Base-by-base conservation (phyloP, 2,113 vertebrate species). In the Actinemys pallida region DNA sequence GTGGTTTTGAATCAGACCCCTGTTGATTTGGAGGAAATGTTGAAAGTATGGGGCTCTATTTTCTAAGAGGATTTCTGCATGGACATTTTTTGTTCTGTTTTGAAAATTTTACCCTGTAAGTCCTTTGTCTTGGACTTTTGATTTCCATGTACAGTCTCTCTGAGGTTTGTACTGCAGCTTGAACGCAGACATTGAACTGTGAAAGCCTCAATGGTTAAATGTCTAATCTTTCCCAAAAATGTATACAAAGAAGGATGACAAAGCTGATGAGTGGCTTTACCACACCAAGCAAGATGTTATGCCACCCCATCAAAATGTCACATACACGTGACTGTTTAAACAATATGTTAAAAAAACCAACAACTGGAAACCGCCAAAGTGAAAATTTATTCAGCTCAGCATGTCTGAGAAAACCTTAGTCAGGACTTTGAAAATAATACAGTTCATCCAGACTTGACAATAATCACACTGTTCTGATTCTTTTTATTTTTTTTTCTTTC, bases 371-470 rank as follows among this genome's bases (percentile, higher is more conserved):
- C 7, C 29, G 10, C 3, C n/a, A 24, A 83, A 59, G 3, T 72
- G 11, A 87, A 75, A 35, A 72, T 31, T 88, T 4, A 57, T 95
- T 84, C 80, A 75, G 59, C 0, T 56, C 22, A 82, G 9, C 3
- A 93, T 80, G 81, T 92, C 92, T 45, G 25, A 62, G 12, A 87
- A 88, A 72, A 3, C 57, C 7, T 92, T 54, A 85, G 82, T 89
- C 82, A 93, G 22, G 22, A 83, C 1, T 1, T 1, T 83, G 47
- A 86, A 96, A 95, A 93, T 85, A 0, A 59, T 31, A 65, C n/a
- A 75, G 69, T 76, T 96, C 13, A 7, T 59, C 5, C 20, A 89
- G n/a, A 45, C 7, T 42, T 91, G 86, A 89, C 93, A 96, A 83
- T 80, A 85, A 95, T 57, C 72, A 83, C 42, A 83, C 1, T 50